phyloP scores from a whole-genome alignment of 2,797 vertebrate species.

The Arrhamphus sclerolepis region DNA sequence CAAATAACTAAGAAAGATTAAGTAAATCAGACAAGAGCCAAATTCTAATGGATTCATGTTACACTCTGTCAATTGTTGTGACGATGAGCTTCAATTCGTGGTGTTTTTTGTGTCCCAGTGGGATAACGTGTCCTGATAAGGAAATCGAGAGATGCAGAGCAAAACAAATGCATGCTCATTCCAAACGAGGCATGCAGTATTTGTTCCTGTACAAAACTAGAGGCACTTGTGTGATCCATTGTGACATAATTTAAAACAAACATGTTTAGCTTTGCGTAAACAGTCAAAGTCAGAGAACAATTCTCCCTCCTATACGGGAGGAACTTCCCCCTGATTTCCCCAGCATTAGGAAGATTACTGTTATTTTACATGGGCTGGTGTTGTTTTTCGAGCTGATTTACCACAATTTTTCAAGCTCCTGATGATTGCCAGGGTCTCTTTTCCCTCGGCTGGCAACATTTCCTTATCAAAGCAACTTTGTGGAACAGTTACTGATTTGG shows the following conservation, averaged over 20 bases:
- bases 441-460: conserved; percentile 61
- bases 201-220: conserved; percentile 64
- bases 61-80: conserved; percentile 23
- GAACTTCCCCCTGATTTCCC: conserved; percentile 72
- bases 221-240: conserved; percentile 57
- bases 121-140: conserved; percentile 41
- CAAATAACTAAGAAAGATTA: conserved; percentile 13
- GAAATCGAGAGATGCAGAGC: conserved; percentile 55
- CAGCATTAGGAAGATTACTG: conserved; percentile 60
- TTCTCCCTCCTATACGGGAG: conserved; percentile 64
- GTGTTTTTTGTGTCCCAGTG: conserved; percentile 27
- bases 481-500: conserved; percentile 67
- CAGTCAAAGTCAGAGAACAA: conserved; percentile 70
- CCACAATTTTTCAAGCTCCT: conserved; percentile 64
- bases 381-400: conserved; percentile 65
- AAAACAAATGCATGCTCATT: conserved; percentile 66
- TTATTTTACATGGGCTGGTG: conserved; percentile 58
- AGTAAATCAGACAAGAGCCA: conserved; percentile 26
- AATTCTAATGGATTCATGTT: conserved; percentile 27
- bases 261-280: conserved; percentile 73
- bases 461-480: conserved; percentile 74
- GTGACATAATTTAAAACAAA: conserved; percentile 77
- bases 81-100: conserved; percentile 35
- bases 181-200: conserved; percentile 61
- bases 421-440: conserved; percentile 57